phyloP scores from a whole-genome alignment of 2,888 invertebrate genomes.

The Ethmia dodecea region DNA sequence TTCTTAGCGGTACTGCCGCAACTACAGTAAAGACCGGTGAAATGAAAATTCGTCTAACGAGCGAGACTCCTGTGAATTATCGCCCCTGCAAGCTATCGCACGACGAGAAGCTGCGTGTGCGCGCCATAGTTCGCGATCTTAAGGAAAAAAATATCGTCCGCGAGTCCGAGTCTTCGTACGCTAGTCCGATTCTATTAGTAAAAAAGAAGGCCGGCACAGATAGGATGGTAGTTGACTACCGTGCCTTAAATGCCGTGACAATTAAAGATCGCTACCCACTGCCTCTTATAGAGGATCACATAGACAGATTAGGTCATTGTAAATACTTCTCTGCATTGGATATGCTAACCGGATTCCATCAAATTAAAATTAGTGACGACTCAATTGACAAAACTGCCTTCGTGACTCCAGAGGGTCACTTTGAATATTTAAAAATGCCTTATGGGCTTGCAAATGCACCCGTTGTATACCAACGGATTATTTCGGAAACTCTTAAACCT shows the following conservation, averaged over 20 bases:
- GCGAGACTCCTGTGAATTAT: conserved; percentile 6
- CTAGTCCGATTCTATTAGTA: conserved; percentile 12
- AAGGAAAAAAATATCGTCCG: conserved; percentile 10
- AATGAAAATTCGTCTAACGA: conserved; percentile 11
- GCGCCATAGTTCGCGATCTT: conserved; percentile 10
- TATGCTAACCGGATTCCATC: conserved; percentile 9
- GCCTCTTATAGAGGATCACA: conserved; percentile 16
- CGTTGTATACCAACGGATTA: too few species aligned
- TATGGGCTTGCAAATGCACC: conserved; percentile 8
- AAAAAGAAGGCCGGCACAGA: conserved; percentile 11
- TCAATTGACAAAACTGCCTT: conserved; percentile 11
- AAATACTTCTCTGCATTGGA: conserved; percentile 9
- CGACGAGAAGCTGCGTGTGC: conserved; percentile 6
- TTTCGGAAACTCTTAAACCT: too few species aligned
- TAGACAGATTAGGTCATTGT: conserved; percentile 8
- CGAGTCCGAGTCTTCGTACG: conserved; percentile 12
- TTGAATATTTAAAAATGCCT: conserved; percentile 11
- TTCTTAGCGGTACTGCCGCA: too few species aligned
- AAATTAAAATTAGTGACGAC: conserved; percentile 4
- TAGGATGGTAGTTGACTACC: conserved; percentile 16
- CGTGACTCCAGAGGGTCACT: conserved; percentile 13
- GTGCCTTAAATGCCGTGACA: conserved; percentile 13
- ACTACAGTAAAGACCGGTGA: too few species aligned
- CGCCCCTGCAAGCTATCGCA: conserved; percentile 13
- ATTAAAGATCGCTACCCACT: conserved; percentile 14